Evolutionary conservation across 1,140 invertebrate species (phyloP).

Genomic region (Metaphire vulgaris): DNA sequence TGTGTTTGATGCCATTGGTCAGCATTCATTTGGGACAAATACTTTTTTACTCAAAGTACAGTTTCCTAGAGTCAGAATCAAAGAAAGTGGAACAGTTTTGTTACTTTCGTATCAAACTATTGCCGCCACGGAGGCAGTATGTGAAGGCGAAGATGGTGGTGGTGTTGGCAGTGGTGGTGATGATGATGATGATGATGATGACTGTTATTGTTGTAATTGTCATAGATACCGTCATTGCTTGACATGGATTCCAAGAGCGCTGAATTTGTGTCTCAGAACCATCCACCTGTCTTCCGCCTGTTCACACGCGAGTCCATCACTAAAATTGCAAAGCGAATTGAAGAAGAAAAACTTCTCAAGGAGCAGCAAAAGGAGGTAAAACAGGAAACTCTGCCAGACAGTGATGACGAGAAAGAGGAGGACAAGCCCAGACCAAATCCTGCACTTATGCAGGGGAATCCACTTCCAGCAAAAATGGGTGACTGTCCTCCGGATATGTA

Average conservation of each 20-base stretch:
- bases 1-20: too few relatives aligned
- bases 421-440: slow-evolving; percentile 41
- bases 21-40: too few relatives aligned
- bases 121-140: too few relatives aligned
- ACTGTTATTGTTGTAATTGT: too few relatives aligned
- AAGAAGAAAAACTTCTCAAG: slow-evolving; percentile 69
- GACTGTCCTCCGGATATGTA: slow-evolving; percentile 41
- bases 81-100: too few relatives aligned
- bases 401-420: slow-evolving; percentile 33
- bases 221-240: not conserved
- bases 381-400: slow-evolving; percentile 77
- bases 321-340: slow-evolving; percentile 84
- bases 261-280: not conserved
- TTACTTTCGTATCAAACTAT: too few relatives aligned
- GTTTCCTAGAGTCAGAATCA: too few relatives aligned
- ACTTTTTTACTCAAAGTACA: too few relatives aligned
- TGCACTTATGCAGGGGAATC: slow-evolving; percentile 44
- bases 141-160: too few relatives aligned
- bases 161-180: too few relatives aligned
- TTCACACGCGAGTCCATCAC: slow-evolving; percentile 92
- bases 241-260: not conserved
- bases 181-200: too few relatives aligned
- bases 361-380: slow-evolving; percentile 80
- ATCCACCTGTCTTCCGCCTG: slow-evolving; percentile 67
- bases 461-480: slow-evolving; percentile 43